A percentile compares a stretch with the other conserved stretches of the same genome.
Evolutionary conservation across 2,888 invertebrate genomes (phyloP).

Genomic region (Tachina grossa): DNA sequence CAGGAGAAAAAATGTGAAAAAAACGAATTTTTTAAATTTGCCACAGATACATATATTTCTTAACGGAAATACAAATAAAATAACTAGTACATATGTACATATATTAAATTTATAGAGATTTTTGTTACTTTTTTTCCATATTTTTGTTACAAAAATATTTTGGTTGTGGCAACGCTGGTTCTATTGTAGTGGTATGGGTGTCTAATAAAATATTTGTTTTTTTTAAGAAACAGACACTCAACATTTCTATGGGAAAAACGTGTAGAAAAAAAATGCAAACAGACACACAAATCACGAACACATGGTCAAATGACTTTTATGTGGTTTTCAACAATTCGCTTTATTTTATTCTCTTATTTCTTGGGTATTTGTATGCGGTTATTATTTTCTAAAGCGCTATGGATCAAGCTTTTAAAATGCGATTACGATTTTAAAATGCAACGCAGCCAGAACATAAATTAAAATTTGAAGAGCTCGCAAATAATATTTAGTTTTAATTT

Average conservation of each 20-base stretch:
- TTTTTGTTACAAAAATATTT: no score
- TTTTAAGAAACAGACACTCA: constrained; percentile 29
- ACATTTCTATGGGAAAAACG: background rate
- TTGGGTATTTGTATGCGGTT: constrained; percentile 32
- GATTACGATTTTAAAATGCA: no score
- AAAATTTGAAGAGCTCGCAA: background rate
- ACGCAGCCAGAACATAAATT: no score
- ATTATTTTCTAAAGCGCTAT: constrained; percentile 5
- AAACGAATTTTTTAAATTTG: no score
- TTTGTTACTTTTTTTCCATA: no score
- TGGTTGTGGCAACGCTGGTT: no score
- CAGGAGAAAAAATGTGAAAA: no score
- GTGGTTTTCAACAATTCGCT: constrained; percentile 76
- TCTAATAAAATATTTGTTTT: constrained; percentile 32
- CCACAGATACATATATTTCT: no score
- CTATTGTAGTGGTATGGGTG: constrained; percentile 34
- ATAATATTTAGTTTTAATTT: background rate
- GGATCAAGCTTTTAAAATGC: constrained; percentile 33
- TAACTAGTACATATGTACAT: no score
- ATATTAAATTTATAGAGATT: no score
- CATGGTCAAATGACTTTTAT: constrained; percentile 79
- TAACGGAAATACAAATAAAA: no score
- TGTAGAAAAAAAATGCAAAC: constrained; percentile 17
- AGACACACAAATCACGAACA: constrained; percentile 70
- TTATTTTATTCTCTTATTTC: constrained; percentile 3